Percentiles rank a stretch among this genome's conserved stretches.
These are phyloP conservation scores for Melanocharis versteri DNA, from an alignment of 2,113 vertebrate species.

Conservation along the genomic window DNA sequence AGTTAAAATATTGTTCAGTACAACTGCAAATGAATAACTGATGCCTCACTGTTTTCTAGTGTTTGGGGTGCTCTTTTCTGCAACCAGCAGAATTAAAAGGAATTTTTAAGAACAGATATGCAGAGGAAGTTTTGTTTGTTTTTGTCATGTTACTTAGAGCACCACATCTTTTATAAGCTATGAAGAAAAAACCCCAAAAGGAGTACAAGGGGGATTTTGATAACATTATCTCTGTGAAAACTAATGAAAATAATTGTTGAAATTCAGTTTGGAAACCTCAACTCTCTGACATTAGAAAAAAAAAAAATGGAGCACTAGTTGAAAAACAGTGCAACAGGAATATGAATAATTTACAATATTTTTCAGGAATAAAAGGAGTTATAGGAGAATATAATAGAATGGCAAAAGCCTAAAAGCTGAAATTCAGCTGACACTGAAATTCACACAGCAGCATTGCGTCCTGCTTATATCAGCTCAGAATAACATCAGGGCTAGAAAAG, in stretches of 20 bases:
- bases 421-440: background rate
- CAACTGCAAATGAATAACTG: background rate
- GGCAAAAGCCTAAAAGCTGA: background rate
- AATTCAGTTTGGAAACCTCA: background rate
- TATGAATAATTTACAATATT: background rate
- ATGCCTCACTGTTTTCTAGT: background rate
- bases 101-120: background rate
- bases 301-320: fast-evolving
- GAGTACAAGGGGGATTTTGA: background rate
- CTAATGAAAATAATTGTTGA: background rate
- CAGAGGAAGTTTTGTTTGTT: background rate
- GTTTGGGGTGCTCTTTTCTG: background rate
- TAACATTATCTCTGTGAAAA: background rate
- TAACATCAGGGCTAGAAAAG: background rate
- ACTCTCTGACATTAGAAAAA: background rate
- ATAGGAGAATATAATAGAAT: background rate
- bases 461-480: background rate
- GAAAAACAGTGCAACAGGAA: background rate
- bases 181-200: background rate
- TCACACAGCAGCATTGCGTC: background rate
- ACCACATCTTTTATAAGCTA: background rate
- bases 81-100: background rate
- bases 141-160: background rate
- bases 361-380: background rate
- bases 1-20: background rate